phyloP scores from a whole-genome alignment of 2,797 vertebrate genomes.

The Bradypodion pumilum region DNA sequence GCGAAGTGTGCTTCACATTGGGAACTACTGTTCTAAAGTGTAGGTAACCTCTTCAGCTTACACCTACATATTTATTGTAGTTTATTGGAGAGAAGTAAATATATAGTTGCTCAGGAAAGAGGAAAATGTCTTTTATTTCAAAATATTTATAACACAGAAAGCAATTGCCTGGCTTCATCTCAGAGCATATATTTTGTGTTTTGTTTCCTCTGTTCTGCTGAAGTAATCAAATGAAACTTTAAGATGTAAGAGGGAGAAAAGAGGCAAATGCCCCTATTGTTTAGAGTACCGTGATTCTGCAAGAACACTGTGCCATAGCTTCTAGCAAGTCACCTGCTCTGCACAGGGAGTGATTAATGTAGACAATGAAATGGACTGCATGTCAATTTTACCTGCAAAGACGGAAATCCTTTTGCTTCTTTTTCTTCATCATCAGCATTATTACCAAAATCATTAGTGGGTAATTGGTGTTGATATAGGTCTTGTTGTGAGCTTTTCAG shows the following conservation, averaged over 20 bases:
- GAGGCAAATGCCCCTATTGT: background rate
- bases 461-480: too few relatives aligned
- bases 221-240: background rate
- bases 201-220: background rate
- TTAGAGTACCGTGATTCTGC: background rate
- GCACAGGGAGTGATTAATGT: background rate
- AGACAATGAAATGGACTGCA: background rate
- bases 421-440: background rate
- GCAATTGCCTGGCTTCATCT: background rate
- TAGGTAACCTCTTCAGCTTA: background rate
- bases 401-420: background rate
- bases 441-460: background rate
- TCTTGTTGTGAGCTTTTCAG: too few relatives aligned
- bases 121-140: background rate
- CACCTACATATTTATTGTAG: conserved; percentile 8
- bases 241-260: background rate
- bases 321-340: too few relatives aligned
- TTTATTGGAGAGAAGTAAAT: conserved; percentile 5
- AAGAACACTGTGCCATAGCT: background rate
- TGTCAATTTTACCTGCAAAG: background rate
- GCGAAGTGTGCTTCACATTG: too few relatives aligned
- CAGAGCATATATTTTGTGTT: background rate
- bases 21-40: too few relatives aligned
- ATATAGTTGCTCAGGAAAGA: background rate
- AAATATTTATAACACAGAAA: background rate